phyloP scores from a whole-genome alignment of 2,888 invertebrate species.

The Diachrysia chrysitis region DNA sequence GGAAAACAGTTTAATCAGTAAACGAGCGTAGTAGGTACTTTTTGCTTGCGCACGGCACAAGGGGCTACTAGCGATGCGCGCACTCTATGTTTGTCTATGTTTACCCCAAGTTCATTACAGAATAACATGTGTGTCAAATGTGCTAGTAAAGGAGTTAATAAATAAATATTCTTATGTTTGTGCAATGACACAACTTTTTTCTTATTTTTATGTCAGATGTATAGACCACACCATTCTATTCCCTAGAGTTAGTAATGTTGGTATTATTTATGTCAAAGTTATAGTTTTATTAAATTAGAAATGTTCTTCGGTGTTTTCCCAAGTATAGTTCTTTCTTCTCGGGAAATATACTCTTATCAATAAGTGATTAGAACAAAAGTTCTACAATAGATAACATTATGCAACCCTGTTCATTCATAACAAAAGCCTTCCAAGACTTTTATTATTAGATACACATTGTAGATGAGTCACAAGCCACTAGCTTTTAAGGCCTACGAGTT shows the following conservation, averaged over 20 bases:
- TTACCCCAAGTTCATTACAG: too few species aligned
- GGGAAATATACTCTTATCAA: background rate
- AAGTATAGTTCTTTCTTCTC: too few species aligned
- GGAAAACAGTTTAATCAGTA: too few species aligned
- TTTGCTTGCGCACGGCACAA: too few species aligned
- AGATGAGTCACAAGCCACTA: conserved; percentile 53
- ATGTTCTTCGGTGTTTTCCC: background rate
- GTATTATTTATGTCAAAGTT: background rate
- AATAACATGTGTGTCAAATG: background rate
- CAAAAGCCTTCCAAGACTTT: conserved; percentile 34
- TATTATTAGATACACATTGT: conserved; percentile 35
- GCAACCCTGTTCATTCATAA: conserved; percentile 38
- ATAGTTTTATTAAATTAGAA: background rate
- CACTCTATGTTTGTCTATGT: too few species aligned
- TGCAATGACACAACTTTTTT: background rate
- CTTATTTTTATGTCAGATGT: background rate
- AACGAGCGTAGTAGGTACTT: too few species aligned
- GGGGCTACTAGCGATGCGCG: too few species aligned
- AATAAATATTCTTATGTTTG: background rate
- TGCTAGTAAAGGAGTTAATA: background rate
- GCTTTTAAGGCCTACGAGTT: conserved; percentile 53
- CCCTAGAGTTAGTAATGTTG: background rate
- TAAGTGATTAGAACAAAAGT: conserved; percentile 41
- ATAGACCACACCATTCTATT: background rate
- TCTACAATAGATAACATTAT: conserved; percentile 50